These are phyloP conservation scores for Tetranychus piercei DNA, from an alignment of 2,888 invertebrate species.

Conservation along the genomic window DNA sequence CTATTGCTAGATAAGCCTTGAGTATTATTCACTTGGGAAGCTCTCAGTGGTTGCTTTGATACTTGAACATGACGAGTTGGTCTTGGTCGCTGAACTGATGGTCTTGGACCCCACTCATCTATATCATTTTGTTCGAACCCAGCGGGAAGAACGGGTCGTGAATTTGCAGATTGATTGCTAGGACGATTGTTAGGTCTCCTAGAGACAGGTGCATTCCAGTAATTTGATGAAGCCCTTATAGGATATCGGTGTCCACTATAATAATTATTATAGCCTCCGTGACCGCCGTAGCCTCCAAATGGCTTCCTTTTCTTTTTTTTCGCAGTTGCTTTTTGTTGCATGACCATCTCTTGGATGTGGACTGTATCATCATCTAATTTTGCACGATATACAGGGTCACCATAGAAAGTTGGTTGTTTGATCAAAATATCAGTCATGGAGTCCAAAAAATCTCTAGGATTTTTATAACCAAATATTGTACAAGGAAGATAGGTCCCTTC, in stretches of 20 bases:
- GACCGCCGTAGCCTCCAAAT: neutral
- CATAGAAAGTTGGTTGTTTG: neutral
- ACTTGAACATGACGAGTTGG: too few species aligned
- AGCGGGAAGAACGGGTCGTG: too few species aligned
- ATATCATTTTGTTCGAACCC: too few species aligned
- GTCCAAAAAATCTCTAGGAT: neutral
- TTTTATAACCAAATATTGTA: neutral
- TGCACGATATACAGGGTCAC: neutral
- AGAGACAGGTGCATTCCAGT: too few species aligned
- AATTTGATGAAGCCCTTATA: too few species aligned
- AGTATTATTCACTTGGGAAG: neutral
- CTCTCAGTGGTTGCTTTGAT: too few species aligned
- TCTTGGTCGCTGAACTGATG: too few species aligned
- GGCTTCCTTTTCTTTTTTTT: neutral
- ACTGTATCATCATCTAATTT: neutral
- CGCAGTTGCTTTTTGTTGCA: neutral
- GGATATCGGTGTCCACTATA: too few species aligned
- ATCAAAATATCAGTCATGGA: neutral
- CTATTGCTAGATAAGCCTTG: neutral
- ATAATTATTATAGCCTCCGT: neutral
- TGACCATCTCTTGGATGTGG: neutral
- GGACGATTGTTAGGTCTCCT: too few species aligned
- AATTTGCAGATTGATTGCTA: too few species aligned
- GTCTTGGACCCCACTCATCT: too few species aligned
- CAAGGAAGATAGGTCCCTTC: neutral